Evolutionary conservation across 2,113 vertebrate genomes (phyloP).

Genomic region (Scalopus aquaticus): DNA sequence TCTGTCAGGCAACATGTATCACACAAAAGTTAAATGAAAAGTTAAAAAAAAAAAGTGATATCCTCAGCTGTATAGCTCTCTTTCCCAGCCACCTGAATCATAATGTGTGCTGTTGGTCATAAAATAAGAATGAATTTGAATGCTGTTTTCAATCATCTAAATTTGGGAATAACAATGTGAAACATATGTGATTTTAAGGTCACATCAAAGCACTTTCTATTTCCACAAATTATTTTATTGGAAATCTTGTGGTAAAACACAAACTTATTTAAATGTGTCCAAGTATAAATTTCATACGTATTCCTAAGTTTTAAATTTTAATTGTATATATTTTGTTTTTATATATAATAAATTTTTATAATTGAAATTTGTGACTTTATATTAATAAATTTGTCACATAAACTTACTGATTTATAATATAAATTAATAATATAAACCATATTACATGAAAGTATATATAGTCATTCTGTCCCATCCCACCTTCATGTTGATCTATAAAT

Average conservation of each 20-base stretch:
- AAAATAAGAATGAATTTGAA: not conserved
- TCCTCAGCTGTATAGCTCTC: not conserved
- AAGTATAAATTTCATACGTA: not conserved
- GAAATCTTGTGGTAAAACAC: not conserved
- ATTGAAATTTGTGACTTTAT: too few relatives aligned
- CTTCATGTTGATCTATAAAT: not conserved
- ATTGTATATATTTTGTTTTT: not conserved
- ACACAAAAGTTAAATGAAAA: not conserved
- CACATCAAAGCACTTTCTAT: not conserved
- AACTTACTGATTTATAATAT: too few relatives aligned
- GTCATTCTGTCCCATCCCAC: not conserved
- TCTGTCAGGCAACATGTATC: not conserved
- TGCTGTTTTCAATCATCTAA: not conserved
- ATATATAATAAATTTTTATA: too few relatives aligned
- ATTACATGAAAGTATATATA: not conserved
- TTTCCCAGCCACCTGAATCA: not conserved
- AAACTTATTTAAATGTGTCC: not conserved
- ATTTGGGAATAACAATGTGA: constrained; percentile 1
- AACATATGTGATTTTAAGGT: constrained; percentile 7
- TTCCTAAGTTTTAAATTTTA: not conserved
- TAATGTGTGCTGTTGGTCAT: not conserved
- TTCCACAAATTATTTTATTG: not conserved
- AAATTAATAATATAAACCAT: too few relatives aligned
- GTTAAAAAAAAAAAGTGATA: not conserved
- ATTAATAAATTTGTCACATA: too few relatives aligned